A percentile compares a stretch with the other conserved stretches of the same genome.
phyloP scores from a whole-genome alignment of 2,113 vertebrate genomes.

The Myiozetetes cayanensis region DNA sequence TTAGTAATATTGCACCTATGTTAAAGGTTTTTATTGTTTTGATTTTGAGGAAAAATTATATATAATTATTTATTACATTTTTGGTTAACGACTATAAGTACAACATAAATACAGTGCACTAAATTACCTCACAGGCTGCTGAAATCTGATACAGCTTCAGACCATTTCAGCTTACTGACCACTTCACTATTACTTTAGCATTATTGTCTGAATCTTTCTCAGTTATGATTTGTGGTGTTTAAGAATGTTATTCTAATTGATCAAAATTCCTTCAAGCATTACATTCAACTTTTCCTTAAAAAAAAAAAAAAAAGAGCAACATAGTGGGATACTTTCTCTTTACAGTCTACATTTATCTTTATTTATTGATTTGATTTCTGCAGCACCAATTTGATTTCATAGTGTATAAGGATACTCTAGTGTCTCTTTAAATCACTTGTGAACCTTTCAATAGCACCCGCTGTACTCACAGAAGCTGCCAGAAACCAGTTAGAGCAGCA shows the following conservation, averaged over 20 bases:
- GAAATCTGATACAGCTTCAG: background rate
- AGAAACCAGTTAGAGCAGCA: background rate
- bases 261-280: background rate
- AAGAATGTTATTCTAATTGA: background rate
- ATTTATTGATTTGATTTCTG: background rate
- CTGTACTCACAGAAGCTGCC: background rate
- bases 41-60: background rate
- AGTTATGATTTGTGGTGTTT: background rate
- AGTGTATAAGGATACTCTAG: background rate
- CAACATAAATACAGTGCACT: background rate
- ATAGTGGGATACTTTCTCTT: background rate
- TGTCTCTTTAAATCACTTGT: background rate
- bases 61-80: background rate
- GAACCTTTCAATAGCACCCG: background rate
- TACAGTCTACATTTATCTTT: background rate
- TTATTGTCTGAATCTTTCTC: background rate
- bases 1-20: background rate
- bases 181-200: background rate
- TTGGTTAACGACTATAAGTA: background rate
- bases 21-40: background rate
- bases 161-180: background rate
- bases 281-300: background rate
- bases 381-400: background rate
- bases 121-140: background rate
- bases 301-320: background rate